These are phyloP conservation scores for Bugulina stolonifera DNA, from an alignment of 2,888 invertebrate genomes.

Conservation along the genomic window DNA sequence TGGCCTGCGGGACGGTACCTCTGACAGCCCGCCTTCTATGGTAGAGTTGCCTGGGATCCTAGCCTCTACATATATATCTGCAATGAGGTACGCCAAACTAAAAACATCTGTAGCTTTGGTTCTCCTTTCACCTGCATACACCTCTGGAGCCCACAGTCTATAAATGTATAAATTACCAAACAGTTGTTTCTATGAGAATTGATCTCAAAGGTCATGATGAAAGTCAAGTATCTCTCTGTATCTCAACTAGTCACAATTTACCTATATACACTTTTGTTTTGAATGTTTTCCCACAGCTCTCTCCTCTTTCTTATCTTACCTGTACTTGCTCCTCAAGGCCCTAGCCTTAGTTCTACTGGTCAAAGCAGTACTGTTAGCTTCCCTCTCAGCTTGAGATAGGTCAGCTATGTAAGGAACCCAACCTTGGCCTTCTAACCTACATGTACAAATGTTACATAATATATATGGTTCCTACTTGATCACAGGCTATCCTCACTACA, in stretches of 20 bases:
- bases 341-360: too few species aligned
- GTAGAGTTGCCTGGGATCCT: not conserved
- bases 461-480: too few species aligned
- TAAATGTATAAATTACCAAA: not conserved
- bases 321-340: too few species aligned
- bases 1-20: not conserved
- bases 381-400: not conserved
- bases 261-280: too few species aligned
- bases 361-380: not conserved
- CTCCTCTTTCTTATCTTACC: too few species aligned
- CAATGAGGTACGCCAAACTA: not conserved
- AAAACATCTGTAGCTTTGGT: not conserved
- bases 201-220: too few species aligned
- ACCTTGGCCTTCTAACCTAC: slow-evolving; percentile 17
- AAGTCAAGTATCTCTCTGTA: too few species aligned
- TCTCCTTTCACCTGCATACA: not conserved
- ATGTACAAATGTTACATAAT: too few species aligned
- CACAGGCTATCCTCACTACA: too few species aligned
- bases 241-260: too few species aligned
- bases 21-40: not conserved
- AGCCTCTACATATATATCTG: not conserved
- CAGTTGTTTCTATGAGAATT: not conserved
- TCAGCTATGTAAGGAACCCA: slow-evolving; percentile 18
- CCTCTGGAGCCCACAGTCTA: slow-evolving; percentile 5
- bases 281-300: too few species aligned